Evolutionary conservation across 2,888 invertebrate species (phyloP), one percentile per base, ranked within the genome.

Genomic region (Branchellion lobata): DNA sequence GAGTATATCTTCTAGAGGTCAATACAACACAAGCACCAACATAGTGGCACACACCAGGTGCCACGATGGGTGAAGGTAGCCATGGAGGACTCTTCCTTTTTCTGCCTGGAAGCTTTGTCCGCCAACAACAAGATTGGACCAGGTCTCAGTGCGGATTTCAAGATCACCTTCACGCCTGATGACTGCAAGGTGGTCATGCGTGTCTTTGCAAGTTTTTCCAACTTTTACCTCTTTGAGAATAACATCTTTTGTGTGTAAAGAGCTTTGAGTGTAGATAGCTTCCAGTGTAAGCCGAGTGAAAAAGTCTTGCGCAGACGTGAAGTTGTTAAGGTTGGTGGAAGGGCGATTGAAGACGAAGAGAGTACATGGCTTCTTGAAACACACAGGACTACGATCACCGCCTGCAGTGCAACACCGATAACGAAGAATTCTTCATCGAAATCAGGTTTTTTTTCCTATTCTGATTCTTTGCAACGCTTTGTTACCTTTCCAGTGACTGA

Each of bases 131-230:
- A 92, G 84, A 86, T 93, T 31, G 92, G 92, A 3, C 92, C 93
- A 24, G 93, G 93, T 65, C 91, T 93, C 83, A 89, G 91, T 29
- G 89, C 90, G 51, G 87, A 89, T 1, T 91, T 92, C 83, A 89
- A 89, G 8, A 86, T 93, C 5, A 90, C 90, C 71, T 93, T 93
- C 86, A 87, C 85, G 69, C 91, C 92, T 0, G 88, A 89, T 81
- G 86, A 87, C 82, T 86, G 86, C 78, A 86, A 86, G 85, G 87
- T 87, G 80, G 11, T 47, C 11, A 18, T 14, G 47, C 47, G 18
- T 47, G 18, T 47, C 29, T 1, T 11, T 11, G 29, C n/a, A 29
- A 34, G 1, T 72, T 72, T 1, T 33, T 33, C 14, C 27, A 0
- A 51, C 29, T 51, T 27, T n/a, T 14, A 47, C 18, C 47, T 8